phyloP scores from a whole-genome alignment of 64 coral and sea anemone species.

The Hydrozoanthus tunicans region DNA sequence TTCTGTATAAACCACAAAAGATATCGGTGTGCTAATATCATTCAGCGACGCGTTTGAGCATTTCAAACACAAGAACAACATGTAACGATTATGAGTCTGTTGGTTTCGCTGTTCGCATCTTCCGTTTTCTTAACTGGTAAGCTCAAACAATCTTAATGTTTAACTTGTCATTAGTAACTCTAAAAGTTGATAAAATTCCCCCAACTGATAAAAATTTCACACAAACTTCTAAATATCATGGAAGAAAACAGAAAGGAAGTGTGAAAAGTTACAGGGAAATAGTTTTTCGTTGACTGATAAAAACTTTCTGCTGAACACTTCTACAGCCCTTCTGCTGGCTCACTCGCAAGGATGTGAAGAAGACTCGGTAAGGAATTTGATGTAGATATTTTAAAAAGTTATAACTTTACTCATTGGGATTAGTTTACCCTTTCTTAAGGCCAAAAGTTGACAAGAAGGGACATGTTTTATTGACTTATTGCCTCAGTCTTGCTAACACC shows the following conservation, averaged over 20 bases:
- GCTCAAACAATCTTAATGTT: neutral
- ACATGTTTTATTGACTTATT: too few relatives aligned
- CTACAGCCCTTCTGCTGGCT: neutral
- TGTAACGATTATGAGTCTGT: neutral
- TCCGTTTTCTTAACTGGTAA: neutral
- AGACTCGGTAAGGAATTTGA: neutral
- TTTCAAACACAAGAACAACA: too few relatives aligned
- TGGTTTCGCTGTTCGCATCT: neutral
- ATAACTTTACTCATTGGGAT: too few relatives aligned
- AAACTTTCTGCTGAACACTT: neutral
- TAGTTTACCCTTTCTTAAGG: too few relatives aligned
- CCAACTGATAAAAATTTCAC: too few relatives aligned
- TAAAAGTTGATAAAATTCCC: too few relatives aligned
- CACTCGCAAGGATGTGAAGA: neutral
- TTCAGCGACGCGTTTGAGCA: neutral
- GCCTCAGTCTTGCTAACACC: neutral
- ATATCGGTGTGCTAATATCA: neutral
- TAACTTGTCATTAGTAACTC: too few relatives aligned
- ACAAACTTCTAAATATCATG: neutral
- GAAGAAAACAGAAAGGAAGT: neutral
- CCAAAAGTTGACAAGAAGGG: too few relatives aligned
- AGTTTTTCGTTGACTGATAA: neutral
- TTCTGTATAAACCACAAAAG: neutral
- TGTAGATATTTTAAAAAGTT: neutral
- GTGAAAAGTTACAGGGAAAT: neutral